Base-by-base conservation (phyloP, 1,140 invertebrate genomes). In the Anoplolepis gracilipes region DNA sequence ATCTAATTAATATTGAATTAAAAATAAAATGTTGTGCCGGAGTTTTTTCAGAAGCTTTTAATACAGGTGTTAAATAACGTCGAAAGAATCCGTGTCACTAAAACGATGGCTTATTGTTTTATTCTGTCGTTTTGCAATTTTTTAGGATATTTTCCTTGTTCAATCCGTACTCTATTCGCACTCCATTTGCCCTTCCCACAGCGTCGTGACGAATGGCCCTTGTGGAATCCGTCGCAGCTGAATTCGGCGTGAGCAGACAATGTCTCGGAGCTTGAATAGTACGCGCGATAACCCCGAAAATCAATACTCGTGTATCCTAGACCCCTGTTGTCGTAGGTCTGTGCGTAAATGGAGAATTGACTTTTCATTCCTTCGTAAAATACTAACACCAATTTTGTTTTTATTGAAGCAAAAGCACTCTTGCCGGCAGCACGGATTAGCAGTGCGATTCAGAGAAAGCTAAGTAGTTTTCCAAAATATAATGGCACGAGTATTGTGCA, bases 281-380 rank as follows among this genome's bases (percentile, higher is more conserved):
- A 76, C 30, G 4, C 28, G 16, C 36, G 46, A 22, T 25, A 59
- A 36, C 65, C 65, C 55, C 22, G 79, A 86, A 89, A 89, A 89
- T 89, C 88, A 89, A 89, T 89, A 89, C 77, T 62, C 57, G 53
- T 19, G 28, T 67, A 72, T 39, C 49, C 81, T 33, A 39, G 39
- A 49, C 69, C 78, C 65, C 46, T 33, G 59, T 88, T 89, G 78
- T 89, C 78, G 77, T 88, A 88, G 87, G 61, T 89, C 67, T 81
- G 82, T 49, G 16, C 19, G 46, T 19, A 16, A 85, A 84, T 30
- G n/a, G 61, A 64, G 57, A 49, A 81, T 70, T 33, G 69, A 25
- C 33, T 11, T 67, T 79, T 25, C 30, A 36, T 49, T 7, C 1
- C n/a, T 70, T 55, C 4, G 30, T n/a, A 25, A 16, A 55, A 57